Evolutionary conservation across 2,113 vertebrate species (phyloP), one percentile per base, ranked within the genome.

Genomic region (Geococcyx californianus): DNA sequence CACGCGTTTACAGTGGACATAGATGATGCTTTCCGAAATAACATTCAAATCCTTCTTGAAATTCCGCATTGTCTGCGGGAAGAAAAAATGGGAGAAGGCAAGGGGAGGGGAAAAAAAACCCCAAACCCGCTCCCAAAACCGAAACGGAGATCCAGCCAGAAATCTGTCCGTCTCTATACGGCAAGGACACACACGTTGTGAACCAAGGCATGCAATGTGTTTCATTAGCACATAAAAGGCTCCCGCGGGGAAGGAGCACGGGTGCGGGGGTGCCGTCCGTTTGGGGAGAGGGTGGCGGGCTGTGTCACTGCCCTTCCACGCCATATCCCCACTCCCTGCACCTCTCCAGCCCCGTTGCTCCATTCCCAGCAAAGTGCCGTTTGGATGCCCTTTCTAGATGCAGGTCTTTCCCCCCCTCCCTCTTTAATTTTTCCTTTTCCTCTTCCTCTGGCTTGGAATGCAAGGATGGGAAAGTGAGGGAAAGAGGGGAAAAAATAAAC

Each of bases 141-240:
- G 79, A 89, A 85, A 80, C 70, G 33, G 84, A 94, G 95, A 92
- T 66, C 54, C 75, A 44, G 94, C 36, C 95, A 74, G 97, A 92
- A 95, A 95, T 90, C 95, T 90, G 95, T 44, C 96, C 63, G 91
- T 91, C 96, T 96, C 96, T 91, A 67, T 92, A 58, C 58, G 88
- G 94, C 95, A 64, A 97, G 98, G 98, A 98, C 98, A 98, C 98
- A 98, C 98, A 98, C 97, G 97, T 98, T 93, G 98, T 90, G 95
- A 95, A 97, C 92, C 97, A 80, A 82, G 97, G 98, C 97, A 97
- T 97, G 98, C 98, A 98, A 98, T 98, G 98, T 98, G 98, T 98
- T 98, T 98, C 98, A 99, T 99, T 99, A 99, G 96, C 98, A 98
- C 98, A 99, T 98, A 98, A 98, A 99, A 98, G 98, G 97, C 98